These are phyloP conservation scores for Takifugu rubripes DNA, from an alignment of 2,797 vertebrate genomes.

Conservation along the genomic window DNA sequence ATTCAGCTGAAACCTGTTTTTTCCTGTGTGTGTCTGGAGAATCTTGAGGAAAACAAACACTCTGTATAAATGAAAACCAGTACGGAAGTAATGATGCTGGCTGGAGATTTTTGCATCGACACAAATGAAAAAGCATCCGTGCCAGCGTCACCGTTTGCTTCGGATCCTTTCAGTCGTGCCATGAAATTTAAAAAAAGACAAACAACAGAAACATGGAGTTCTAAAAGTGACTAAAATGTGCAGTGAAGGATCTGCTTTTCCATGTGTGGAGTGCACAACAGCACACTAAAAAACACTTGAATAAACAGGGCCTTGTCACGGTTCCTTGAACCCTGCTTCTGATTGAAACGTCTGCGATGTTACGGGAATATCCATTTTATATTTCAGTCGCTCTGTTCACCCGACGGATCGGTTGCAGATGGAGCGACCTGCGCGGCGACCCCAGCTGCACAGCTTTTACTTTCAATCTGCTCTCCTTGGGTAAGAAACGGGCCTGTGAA, in stretches of 20 bases:
- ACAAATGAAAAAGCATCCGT: slow-evolving; percentile 35
- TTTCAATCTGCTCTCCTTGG: slow-evolving; percentile 35
- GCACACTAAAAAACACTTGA: slow-evolving; percentile 16
- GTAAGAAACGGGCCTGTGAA: slow-evolving; percentile 30
- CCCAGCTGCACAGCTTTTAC: slow-evolving; percentile 26
- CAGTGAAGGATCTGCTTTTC: slow-evolving; percentile 22
- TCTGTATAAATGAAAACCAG: slow-evolving; percentile 28
- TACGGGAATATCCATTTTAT: slow-evolving; percentile 27
- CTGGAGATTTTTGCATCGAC: slow-evolving; percentile 22
- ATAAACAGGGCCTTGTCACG: slow-evolving; percentile 22
- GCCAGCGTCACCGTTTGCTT: slow-evolving; percentile 10
- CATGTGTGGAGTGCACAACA: slow-evolving; percentile 4
- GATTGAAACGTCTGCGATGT: slow-evolving; percentile 19
- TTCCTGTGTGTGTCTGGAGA: slow-evolving; percentile 21
- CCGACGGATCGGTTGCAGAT: slow-evolving; percentile 24
- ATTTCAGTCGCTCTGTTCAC: slow-evolving; percentile 27
- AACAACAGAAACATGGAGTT: slow-evolving; percentile 50
- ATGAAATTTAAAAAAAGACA: slow-evolving; percentile 59
- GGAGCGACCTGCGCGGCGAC: slow-evolving; percentile 19
- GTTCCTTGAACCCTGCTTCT: slow-evolving; percentile 14
- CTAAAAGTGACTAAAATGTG: slow-evolving; percentile 41
- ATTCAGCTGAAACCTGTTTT: slow-evolving; percentile 19
- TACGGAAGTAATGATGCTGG: slow-evolving; percentile 29
- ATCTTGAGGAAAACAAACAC: too few relatives aligned
- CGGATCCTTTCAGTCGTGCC: slow-evolving; percentile 48